Base-by-base conservation (phyloP, 2,113 vertebrate genomes). In the Spheniscus mendiculus region DNA sequence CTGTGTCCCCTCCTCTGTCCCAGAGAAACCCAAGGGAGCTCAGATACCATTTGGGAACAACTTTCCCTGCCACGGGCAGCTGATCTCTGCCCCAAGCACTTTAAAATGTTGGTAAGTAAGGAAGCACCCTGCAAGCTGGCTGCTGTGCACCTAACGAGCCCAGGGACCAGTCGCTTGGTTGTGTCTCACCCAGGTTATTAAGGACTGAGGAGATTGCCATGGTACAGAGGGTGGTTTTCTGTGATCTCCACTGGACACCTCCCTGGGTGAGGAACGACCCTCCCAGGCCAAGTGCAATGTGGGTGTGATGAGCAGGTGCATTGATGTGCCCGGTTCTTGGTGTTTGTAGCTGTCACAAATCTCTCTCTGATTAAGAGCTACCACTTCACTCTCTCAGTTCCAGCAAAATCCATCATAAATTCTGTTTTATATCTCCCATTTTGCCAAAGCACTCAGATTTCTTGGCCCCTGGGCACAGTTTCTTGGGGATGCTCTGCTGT, bases 241-340 rank as follows among this genome's bases (percentile, higher is more conserved):
- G 42, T 62, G 40, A 14, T 22, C 59, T 81, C 40, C 30, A 10
- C 55, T 32, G 44, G n/a, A 4, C 38, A 17, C 40, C 27, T 22
- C 18, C 42, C 36, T 8, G 25, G 42, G 12, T 19, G 21, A 62
- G 55, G 44, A 58, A 10, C 8, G 21, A 5, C 47, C 38, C 20
- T 40, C 15, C 30, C 27, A 21, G 25, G 14, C 69, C 40, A 23
- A 15, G 45, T 2, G 4, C 2, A 0, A 12, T 0, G 0, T 2
- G 16, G 38, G 11, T 19, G 42, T 3, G 0, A 9, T 7, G 71
- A 29, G 44, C 65, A 20, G 29, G 18, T 44, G 15, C 6, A 0
- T 1, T 3, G 23, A 7, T 29, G 40, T 27, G 53, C 23, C 26
- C 0, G 0, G 30, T 13, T 34, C 59, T 18, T 13, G 4, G 2